A percentile compares a stretch with the other conserved stretches of the same genome.
Conservation (phyloP, 2,888 invertebrate species). For the Pecten maximus region DNA sequence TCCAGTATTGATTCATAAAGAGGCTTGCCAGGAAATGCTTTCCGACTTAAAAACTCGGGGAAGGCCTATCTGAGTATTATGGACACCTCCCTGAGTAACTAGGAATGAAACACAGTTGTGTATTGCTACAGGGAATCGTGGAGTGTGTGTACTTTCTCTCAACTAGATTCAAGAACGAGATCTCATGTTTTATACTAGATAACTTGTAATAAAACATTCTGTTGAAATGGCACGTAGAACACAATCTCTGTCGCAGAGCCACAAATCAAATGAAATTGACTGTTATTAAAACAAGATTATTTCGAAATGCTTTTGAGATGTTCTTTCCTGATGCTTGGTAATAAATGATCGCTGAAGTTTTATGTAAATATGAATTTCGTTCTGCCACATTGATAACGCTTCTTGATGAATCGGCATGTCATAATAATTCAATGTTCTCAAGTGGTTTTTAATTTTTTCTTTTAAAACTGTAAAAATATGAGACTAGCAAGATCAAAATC, state of each 20-base stretch:
- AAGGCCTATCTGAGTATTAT: background rate
- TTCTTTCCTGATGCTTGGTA: background rate
- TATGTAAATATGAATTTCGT: constrained; percentile 1
- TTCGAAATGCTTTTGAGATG: constrained; percentile 16
- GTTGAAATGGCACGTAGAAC: background rate
- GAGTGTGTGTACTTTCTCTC: background rate
- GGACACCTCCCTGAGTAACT: background rate
- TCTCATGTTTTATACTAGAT: background rate
- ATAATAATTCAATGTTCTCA: background rate
- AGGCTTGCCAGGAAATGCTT: background rate
- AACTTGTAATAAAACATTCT: background rate
- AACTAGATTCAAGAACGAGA: background rate
- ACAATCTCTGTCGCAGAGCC: background rate
- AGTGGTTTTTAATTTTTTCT: background rate
- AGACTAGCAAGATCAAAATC: background rate
- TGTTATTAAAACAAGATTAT: constrained; percentile 22
- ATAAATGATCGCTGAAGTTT: background rate
- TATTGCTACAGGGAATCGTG: background rate
- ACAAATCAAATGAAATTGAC: background rate
- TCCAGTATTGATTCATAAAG: constrained; percentile 6
- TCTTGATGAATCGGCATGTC: background rate
- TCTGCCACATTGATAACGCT: background rate
- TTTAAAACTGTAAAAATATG: background rate
- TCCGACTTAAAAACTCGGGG: background rate
- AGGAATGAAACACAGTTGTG: background rate